Evolutionary conservation across 2,113 vertebrate species (phyloP).

Genomic region (Gavialis gangeticus): DNA sequence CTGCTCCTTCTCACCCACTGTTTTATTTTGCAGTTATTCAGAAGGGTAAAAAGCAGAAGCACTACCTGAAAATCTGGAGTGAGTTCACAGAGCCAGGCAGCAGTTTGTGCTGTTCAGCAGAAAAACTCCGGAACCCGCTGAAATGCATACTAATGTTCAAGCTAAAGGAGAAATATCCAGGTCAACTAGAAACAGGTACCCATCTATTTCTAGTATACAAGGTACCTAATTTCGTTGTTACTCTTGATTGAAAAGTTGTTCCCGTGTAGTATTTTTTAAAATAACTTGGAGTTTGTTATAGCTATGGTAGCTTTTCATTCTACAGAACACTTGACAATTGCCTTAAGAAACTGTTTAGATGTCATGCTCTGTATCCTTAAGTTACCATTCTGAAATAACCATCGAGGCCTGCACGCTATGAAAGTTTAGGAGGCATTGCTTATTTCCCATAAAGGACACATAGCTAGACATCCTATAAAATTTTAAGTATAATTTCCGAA

Average conservation of each 20-base stretch:
- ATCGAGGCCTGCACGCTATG: neutral
- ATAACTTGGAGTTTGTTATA: neutral
- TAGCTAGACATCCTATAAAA: neutral
- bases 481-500: neutral
- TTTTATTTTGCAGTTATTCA: conserved; percentile 83
- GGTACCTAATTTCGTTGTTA: neutral
- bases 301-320: neutral
- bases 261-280: neutral
- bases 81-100: conserved; percentile 79
- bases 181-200: conserved; percentile 91
- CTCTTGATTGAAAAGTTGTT: neutral
- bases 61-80: conserved; percentile 86
- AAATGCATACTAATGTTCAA: conserved; percentile 84
- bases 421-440: neutral
- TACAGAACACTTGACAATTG: neutral
- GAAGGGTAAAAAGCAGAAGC: conserved; percentile 81
- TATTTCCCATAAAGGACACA: neutral
- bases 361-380: neutral
- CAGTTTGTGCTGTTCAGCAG: conserved; percentile 80
- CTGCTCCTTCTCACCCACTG: neutral
- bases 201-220: accelerated
- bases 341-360: neutral
- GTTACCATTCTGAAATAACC: neutral
- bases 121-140: conserved; percentile 80
- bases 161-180: conserved; percentile 88